phyloP scores from a whole-genome alignment of 2,888 invertebrate genomes.

The Rhimphoctona megacephalus region DNA sequence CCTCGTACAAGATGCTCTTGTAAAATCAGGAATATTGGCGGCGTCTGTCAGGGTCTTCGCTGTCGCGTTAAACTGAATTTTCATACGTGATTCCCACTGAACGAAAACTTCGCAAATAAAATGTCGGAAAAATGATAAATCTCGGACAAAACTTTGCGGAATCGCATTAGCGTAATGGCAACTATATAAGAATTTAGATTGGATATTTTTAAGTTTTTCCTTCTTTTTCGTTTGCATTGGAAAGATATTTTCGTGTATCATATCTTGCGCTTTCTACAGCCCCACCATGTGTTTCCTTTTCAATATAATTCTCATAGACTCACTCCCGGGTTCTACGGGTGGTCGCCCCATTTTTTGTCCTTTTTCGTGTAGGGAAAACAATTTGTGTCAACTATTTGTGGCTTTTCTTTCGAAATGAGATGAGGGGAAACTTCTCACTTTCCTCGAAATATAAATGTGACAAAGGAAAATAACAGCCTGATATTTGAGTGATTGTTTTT shows the following conservation, averaged over 20 bases:
- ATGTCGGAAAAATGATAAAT: neutral
- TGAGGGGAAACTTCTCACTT: neutral
- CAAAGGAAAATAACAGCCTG: neutral
- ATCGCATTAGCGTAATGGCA: neutral
- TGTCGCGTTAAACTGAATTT: conserved; percentile 14
- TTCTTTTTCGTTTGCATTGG: neutral
- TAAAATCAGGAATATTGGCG: neutral
- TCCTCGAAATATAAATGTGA: neutral
- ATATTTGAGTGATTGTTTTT: neutral
- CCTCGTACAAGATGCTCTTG: neutral
- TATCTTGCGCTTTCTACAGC: neutral
- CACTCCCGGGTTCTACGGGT: neutral
- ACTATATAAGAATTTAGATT: neutral
- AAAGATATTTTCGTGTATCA: neutral
- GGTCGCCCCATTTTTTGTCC: neutral
- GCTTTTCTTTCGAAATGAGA: neutral
- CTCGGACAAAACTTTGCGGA: neutral
- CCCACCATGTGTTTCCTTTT: neutral
- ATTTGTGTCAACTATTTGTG: neutral
- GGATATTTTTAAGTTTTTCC: neutral
- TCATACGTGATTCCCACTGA: neutral
- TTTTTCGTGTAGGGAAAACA: neutral
- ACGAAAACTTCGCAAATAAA: neutral
- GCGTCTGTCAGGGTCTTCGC: conserved; percentile 6
- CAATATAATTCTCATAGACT: neutral